phyloP scores from a whole-genome alignment of 2,113 vertebrate genomes.

The Motacilla alba region DNA sequence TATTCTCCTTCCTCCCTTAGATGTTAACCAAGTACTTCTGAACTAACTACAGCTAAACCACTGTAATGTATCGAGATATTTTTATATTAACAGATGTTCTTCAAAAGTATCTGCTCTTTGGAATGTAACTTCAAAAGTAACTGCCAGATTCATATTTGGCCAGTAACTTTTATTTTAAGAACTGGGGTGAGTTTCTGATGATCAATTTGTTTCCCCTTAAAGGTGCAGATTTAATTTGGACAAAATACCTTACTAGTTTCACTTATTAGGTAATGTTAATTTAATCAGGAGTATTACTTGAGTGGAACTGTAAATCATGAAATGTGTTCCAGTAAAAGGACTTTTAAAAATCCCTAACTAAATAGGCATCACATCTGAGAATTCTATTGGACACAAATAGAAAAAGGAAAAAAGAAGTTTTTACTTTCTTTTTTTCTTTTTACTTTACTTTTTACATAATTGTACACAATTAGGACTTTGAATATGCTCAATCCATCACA shows the following conservation, averaged over 20 bases:
- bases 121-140: not conserved
- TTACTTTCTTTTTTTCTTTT: not conserved
- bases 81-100: constrained; percentile 53
- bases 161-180: constrained; percentile 1
- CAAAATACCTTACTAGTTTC: not conserved
- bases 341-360: not conserved
- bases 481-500: not conserved
- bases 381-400: not conserved
- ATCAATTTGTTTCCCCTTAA: not conserved
- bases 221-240: not conserved
- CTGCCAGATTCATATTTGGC: not conserved
- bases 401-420: not conserved
- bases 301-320: not conserved
- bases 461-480: not conserved
- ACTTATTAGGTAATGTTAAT: not conserved
- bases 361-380: not conserved
- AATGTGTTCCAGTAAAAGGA: not conserved
- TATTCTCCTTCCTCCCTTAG: not conserved
- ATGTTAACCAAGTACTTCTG: constrained; percentile 20
- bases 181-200: not conserved
- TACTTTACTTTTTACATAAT: no score
- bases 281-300: not conserved
- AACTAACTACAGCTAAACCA: constrained; percentile 22
- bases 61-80: not conserved
- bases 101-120: not conserved